Base-by-base conservation (phyloP, 2,888 invertebrate genomes). In the Glaucopsyche alexis region DNA sequence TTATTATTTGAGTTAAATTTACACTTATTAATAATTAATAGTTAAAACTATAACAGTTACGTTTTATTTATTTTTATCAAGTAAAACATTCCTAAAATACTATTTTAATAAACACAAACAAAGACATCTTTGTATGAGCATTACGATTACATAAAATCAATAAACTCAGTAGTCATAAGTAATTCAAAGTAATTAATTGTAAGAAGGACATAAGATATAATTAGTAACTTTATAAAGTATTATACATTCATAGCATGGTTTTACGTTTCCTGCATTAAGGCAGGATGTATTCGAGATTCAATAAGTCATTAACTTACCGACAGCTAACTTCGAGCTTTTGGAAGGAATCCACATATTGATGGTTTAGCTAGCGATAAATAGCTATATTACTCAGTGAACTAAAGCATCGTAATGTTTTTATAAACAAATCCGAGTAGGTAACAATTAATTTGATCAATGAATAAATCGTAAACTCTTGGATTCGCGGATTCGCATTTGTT, bases 291-390 rank as follows among this genome's bases (percentile, higher is more conserved):
- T 78, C 87, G 80, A 83, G 85, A 88, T 86, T 84, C 85, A 86
- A 86, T 86, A 85, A 85, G 85, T 40, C 79, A 80, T 82, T 81
- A 84, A 94, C 95, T 95, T 93, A 96, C 96, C 96, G 87, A 96
- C 95, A 81, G 95, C 96, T 89, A 96, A 94, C 93, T 96, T 96
- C 80, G 95, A 95, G 76, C 94, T 94, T 91, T 95, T 96, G 78
- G 95, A 94, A 78, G 95, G 95, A 82, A 95, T 94, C 96, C 96
- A 96, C 96, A 96, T 96, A 86, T 87, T 88, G 69, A 76, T 75
- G 71, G 47, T 75, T 67, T 40, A 66, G 66, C 75, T 19, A 72
- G 55, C 60, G 45, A 66, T 29, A 47, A 52, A 14, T 50, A 69
- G 38, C 71, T 50, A 71, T 71, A 72, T 70, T 49, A 55, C 67